Percentiles rank a stretch among this genome's conserved stretches.
These are phyloP conservation scores for Tyrannus savana DNA, from an alignment of 2,113 vertebrate genomes.

Conservation along the genomic window DNA sequence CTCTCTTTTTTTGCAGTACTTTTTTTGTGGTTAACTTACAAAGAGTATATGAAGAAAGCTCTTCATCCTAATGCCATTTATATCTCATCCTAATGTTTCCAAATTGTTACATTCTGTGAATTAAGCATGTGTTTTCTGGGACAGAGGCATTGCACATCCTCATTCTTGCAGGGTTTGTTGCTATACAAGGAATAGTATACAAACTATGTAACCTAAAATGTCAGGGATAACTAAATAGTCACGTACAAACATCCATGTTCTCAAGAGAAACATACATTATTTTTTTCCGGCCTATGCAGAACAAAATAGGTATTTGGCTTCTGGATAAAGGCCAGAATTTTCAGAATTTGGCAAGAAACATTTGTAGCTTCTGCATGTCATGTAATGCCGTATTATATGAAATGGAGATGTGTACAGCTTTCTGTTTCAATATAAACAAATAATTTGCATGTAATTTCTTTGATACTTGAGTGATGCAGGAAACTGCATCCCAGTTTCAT, in stretches of 20 bases:
- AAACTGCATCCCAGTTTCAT: neutral
- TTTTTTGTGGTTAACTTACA: neutral
- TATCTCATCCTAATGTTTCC: neutral
- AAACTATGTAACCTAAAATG: neutral
- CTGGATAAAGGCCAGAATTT: neutral
- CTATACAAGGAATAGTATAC: neutral
- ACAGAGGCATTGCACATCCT: neutral
- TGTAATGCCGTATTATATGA: neutral
- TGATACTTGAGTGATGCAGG: neutral
- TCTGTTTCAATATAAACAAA: neutral
- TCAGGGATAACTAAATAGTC: neutral
- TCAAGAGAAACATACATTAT: neutral
- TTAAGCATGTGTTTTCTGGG: neutral
- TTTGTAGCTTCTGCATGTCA: neutral
- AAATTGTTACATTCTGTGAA: neutral
- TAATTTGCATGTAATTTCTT: neutral
- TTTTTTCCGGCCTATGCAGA: neutral
- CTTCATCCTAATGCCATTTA: neutral
- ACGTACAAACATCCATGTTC: rapidly evolving
- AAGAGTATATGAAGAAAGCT: neutral
- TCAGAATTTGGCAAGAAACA: neutral
- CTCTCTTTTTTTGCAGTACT: neutral
- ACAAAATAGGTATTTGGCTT: neutral
- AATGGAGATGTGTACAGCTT: neutral
- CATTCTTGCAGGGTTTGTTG: neutral